These are phyloP conservation scores for Acanthopagrus latus DNA, from an alignment of 2,797 vertebrate genomes.

Conservation along the genomic window DNA sequence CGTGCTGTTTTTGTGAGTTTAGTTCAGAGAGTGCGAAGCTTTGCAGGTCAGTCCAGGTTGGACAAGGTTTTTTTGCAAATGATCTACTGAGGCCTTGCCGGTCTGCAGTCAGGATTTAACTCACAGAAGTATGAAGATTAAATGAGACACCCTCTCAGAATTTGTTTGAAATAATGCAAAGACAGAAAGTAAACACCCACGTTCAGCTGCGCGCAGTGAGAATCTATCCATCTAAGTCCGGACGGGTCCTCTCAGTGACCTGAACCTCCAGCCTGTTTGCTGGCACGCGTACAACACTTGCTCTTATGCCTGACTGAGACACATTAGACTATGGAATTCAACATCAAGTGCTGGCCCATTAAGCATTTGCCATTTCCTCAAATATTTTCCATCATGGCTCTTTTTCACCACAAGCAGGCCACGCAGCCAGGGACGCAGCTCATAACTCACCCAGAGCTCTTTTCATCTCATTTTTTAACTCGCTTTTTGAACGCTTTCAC, in stretches of 20 bases:
- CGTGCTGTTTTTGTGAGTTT: slow-evolving; percentile 38
- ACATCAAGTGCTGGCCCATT: slow-evolving; percentile 83
- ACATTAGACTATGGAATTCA: slow-evolving; percentile 85
- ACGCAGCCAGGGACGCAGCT: slow-evolving; percentile 9
- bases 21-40: slow-evolving; percentile 52
- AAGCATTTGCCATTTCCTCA: slow-evolving; percentile 83
- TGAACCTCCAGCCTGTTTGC: slow-evolving; percentile 72
- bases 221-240: slow-evolving; percentile 66
- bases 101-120: slow-evolving; percentile 16
- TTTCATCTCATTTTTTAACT: background rate
- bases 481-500: slow-evolving; percentile 2
- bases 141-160: background rate
- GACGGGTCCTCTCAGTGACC: slow-evolving; percentile 82
- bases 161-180: slow-evolving; percentile 36
- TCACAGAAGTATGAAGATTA: slow-evolving; percentile 17
- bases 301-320: slow-evolving; percentile 82
- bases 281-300: slow-evolving; percentile 77
- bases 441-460: slow-evolving; percentile 15
- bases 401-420: slow-evolving; percentile 56
- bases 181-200: slow-evolving; percentile 34
- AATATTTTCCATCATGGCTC: slow-evolving; percentile 80
- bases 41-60: slow-evolving; percentile 47
- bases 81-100: slow-evolving; percentile 26
- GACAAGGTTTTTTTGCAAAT: slow-evolving; percentile 56
- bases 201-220: slow-evolving; percentile 13